Conservation (phyloP, 1,140 invertebrate genomes). For the Ylistrum balloti region DNA sequence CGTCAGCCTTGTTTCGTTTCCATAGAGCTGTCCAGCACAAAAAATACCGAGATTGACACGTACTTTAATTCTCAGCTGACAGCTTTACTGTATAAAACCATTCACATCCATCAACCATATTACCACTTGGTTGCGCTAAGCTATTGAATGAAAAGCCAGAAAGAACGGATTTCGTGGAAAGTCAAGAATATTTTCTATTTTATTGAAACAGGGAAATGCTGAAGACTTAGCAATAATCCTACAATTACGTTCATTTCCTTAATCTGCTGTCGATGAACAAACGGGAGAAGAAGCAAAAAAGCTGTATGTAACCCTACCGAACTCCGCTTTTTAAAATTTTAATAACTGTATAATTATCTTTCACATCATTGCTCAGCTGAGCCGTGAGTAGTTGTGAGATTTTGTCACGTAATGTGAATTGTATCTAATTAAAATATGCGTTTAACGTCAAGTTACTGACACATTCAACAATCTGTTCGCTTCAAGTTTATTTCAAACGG, state of each 20-base stretch:
- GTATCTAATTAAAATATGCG: too few relatives aligned
- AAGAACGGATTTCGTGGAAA: background rate
- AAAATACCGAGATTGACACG: background rate
- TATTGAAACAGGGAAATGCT: background rate
- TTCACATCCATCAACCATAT: background rate
- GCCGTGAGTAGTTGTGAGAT: background rate
- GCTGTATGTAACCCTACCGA: background rate
- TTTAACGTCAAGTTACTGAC: too few relatives aligned
- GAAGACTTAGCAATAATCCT: background rate
- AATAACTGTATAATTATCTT: background rate
- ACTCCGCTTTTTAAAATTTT: background rate
- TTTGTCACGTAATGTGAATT: too few relatives aligned
- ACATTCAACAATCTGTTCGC: too few relatives aligned
- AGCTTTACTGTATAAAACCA: background rate
- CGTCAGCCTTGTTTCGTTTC: background rate
- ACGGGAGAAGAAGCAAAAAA: background rate
- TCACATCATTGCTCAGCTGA: background rate
- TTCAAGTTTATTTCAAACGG: too few relatives aligned
- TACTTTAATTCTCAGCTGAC: background rate
- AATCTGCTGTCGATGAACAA: background rate
- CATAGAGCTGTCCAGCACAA: conserved; percentile 13
- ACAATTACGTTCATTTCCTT: background rate
- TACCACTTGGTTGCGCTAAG: background rate
- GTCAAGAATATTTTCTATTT: background rate
- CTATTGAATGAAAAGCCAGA: background rate